Evolutionary conservation across 2,113 vertebrate genomes (phyloP), one percentile per base, ranked within the genome.

Genomic region (Parus major): DNA sequence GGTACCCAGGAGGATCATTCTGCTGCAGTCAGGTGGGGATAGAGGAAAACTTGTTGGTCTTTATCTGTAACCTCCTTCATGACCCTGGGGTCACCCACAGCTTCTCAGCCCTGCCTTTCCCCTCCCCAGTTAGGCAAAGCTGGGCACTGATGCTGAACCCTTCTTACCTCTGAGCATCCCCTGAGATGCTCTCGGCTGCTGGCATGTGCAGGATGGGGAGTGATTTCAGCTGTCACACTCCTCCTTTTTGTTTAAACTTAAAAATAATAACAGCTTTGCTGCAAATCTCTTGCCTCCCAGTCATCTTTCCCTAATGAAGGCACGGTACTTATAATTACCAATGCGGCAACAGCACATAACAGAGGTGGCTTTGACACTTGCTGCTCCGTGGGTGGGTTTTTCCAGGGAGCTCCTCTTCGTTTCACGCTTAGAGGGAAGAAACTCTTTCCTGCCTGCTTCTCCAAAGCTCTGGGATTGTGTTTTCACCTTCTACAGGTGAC

Each of bases 231-330:
- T 86, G 92, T 88, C 91, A 78, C 35, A 3, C 86, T 93, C 72
- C 57, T 82, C 28, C 84, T 79, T 91, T 94, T 76, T 60, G 49
- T 87, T 93, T 75, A 89, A 95, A 69, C 89, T 95, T 92, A 76
- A 96, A 97, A 95, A 95, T 95, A 95, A 91, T 50, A 96, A 92
- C 94, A 96, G 95, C 89, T 93, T 70, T 93, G 59, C 94, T 79
- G 89, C 86, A 57, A 47, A 64, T 44, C 79, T 92, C 73, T 46
- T 77, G 46, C 92, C 82, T 95, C 91, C 86, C 69, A 75, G 71
- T 88, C 85, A 70, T 89, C 53, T 63, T 78, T 63, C 35, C 69
- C 47, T 97, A 95, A 93, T 70, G 90, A 97, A 95, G 91, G 56
- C 78, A 55, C 41, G 52, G 82, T 52, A 47, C 66, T 90, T 91